Evolutionary conservation across 2,113 vertebrate genomes (phyloP).

Genomic region (Astur gentilis): DNA sequence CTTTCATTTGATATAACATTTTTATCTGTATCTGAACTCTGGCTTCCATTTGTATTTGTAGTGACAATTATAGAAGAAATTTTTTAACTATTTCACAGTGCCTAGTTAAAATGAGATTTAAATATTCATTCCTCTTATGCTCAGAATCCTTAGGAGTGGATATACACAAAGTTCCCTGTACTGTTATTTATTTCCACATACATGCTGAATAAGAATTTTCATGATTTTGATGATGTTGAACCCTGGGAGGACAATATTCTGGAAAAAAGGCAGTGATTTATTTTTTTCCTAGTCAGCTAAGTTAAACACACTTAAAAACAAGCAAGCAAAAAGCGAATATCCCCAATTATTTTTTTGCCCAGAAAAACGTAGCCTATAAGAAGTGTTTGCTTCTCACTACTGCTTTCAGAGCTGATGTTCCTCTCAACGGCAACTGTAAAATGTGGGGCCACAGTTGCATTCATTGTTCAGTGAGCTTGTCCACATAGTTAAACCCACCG

Average conservation of each 20-base stretch:
- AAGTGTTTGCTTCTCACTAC: not conserved
- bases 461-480: constrained; percentile 99
- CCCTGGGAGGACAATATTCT: not conserved
- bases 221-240: not conserved
- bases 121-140: not conserved
- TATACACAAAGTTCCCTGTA: not conserved
- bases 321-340: not conserved
- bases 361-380: not conserved
- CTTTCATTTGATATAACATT: not conserved
- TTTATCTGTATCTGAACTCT: not conserved
- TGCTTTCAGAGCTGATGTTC: not conserved
- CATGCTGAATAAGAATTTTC: not conserved
- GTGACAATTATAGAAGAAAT: not conserved
- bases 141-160: not conserved
- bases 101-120: not conserved
- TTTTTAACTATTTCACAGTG: not conserved
- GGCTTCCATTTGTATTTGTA: not conserved
- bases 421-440: constrained; percentile 48
- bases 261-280: not conserved
- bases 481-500: constrained; percentile 98
- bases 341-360: not conserved
- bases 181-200: not conserved
- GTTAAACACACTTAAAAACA: not conserved
- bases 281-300: not conserved
- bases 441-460: constrained; percentile 99